Conservation (phyloP, 1,140 invertebrate species). For the Tribolium castaneum region DNA sequence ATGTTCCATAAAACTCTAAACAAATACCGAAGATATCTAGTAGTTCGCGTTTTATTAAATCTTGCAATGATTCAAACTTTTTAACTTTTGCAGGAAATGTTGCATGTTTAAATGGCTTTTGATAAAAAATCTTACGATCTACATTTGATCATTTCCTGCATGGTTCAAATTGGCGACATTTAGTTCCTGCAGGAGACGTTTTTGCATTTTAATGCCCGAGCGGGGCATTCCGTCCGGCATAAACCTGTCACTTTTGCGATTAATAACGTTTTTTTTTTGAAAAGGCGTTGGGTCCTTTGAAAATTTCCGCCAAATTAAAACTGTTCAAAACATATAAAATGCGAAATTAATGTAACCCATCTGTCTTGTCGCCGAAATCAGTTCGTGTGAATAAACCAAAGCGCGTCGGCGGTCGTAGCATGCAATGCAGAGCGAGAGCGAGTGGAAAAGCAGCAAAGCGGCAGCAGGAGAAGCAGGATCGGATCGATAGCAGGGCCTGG, state of each 20-base stretch:
- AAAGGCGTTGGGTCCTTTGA: neutral
- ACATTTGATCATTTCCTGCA: too few species aligned
- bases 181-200: neutral
- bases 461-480: constrained; percentile 38
- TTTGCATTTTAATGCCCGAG: neutral
- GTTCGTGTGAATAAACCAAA: constrained; percentile 46
- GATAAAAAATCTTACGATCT: too few species aligned
- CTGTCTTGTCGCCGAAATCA: constrained; percentile 49
- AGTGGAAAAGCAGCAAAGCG: constrained; percentile 45
- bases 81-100: neutral
- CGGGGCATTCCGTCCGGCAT: neutral
- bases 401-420: neutral
- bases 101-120: too few species aligned
- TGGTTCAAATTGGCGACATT: too few species aligned
- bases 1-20: too few species aligned
- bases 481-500: constrained; percentile 48
- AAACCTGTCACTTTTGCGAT: neutral
- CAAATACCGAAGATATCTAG: too few species aligned
- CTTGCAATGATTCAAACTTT: too few species aligned
- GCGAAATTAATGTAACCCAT: constrained; percentile 51
- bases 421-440: constrained; percentile 27
- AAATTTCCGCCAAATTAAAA: constrained; percentile 51
- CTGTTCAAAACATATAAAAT: constrained; percentile 54
- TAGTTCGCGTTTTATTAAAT: too few species aligned
- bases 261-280: constrained; percentile 8